These are phyloP conservation scores for Cetoscarus ocellatus DNA, from an alignment of 2,797 vertebrate species.

Conservation along the genomic window DNA sequence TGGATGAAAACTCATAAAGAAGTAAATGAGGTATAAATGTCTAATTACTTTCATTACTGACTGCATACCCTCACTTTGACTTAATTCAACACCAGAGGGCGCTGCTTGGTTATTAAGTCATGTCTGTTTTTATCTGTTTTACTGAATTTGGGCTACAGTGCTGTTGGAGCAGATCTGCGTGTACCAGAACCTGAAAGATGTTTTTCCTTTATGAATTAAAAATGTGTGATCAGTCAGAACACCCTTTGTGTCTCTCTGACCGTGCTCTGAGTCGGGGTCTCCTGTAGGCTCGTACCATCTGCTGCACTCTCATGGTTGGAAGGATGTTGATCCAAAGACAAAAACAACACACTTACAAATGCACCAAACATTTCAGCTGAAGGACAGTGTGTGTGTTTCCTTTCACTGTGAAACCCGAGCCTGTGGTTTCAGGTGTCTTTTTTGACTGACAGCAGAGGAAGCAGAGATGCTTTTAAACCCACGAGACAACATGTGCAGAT, in stretches of 20 bases:
- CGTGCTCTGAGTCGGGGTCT: constrained; percentile 14
- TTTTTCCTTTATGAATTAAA: constrained; percentile 73
- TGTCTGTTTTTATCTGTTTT: not conserved
- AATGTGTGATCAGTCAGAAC: constrained; percentile 36
- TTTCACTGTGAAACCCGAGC: constrained; percentile 43
- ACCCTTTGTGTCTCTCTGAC: constrained; percentile 29
- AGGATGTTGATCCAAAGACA: not conserved
- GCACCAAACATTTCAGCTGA: constrained; percentile 1
- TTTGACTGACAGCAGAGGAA: constrained; percentile 29
- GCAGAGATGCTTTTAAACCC: constrained; percentile 18
- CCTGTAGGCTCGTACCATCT: constrained; percentile 2
- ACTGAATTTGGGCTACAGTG: constrained; percentile 27
- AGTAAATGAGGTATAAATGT: too few species aligned
- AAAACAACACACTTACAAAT: too few species aligned
- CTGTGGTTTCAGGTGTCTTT: constrained; percentile 41
- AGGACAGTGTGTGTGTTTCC: not conserved
- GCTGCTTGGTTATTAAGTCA: not conserved
- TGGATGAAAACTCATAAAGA: too few species aligned
- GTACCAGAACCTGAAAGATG: constrained; percentile 25
- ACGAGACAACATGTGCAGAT: not conserved
- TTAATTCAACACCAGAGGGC: too few species aligned
- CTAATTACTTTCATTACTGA: too few species aligned
- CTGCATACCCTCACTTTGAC: too few species aligned
- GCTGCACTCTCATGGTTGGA: not conserved
- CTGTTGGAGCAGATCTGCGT: constrained; percentile 45